phyloP scores from a whole-genome alignment of 1,140 invertebrate genomes.

The Drosophila athabasca region DNA sequence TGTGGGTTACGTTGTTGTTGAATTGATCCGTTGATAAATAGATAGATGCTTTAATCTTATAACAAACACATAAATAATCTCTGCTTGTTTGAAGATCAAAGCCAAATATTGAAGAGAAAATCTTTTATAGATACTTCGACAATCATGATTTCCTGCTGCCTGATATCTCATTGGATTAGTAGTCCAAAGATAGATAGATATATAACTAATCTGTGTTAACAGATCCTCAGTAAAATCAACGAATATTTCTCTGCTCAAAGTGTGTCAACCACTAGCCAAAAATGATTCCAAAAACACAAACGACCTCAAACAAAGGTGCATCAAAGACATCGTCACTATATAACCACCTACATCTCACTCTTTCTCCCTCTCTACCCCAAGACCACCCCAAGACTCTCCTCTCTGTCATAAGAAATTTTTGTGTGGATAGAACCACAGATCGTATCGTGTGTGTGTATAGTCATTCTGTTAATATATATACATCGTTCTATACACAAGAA shows the following conservation, averaged over 20 bases:
- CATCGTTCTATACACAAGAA: slow-evolving; percentile 28
- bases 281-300: slow-evolving; percentile 55
- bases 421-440: slow-evolving; percentile 13
- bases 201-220: neutral
- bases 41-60: slow-evolving; percentile 26
- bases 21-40: slow-evolving; percentile 18
- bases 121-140: neutral
- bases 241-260: slow-evolving; percentile 7
- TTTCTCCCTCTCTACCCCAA: neutral
- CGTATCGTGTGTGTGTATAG: slow-evolving; percentile 22
- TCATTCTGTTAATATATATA: slow-evolving; percentile 14
- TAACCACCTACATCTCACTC: neutral
- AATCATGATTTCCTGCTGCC: too few species aligned
- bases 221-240: neutral
- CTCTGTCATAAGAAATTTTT: slow-evolving; percentile 2
- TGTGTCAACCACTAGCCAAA: slow-evolving; percentile 34
- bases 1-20: neutral
- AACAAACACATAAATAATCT: slow-evolving; percentile 12
- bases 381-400: neutral
- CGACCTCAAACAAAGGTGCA: slow-evolving; percentile 71
- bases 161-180: neutral
- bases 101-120: slow-evolving; percentile 17
- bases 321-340: slow-evolving; percentile 49
- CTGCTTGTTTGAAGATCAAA: slow-evolving; percentile 42
- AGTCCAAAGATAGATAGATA: neutral